Evolutionary conservation across 2,113 vertebrate species (phyloP).

Genomic region (Lethenteron camtschaticum): DNA sequence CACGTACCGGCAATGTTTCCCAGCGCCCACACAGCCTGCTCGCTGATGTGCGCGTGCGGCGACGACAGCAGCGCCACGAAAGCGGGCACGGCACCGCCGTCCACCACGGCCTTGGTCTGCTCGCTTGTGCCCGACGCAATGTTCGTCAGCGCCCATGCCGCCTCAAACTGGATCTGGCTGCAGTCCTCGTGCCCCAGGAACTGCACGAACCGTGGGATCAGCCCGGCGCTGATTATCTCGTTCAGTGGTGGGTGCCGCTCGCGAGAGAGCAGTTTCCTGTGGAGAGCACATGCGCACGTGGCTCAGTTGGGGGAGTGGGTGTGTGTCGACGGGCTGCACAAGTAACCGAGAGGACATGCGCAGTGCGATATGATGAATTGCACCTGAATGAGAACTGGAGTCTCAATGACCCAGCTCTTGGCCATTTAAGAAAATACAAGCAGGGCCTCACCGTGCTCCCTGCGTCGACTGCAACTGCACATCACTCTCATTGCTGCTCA

Average conservation of each 20-base stretch:
- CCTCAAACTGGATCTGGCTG: constrained; percentile 48
- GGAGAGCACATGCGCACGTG: no score
- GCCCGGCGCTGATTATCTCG: constrained; percentile 33
- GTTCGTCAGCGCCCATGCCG: constrained; percentile 77
- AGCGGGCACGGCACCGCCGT: constrained; percentile 41
- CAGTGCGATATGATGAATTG: no score
- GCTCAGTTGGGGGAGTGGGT: no score
- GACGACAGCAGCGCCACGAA: constrained; percentile 47
- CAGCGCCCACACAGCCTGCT: constrained; percentile 69
- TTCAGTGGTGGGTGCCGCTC: constrained; percentile 41
- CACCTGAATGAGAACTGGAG: no score
- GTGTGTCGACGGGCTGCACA: no score
- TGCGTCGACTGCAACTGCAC: constrained; percentile 38
- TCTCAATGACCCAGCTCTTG: no score
- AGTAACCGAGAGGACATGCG: no score
- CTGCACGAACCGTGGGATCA: constrained; percentile 41
- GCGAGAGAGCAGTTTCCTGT: constrained; percentile 48
- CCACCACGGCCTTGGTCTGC: constrained; percentile 49
- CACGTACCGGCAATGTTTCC: constrained; percentile 67
- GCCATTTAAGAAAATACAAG: no score
- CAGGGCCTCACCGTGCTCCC: constrained; percentile 35
- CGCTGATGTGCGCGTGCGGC: constrained; percentile 43
- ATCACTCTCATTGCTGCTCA: constrained; percentile 22
- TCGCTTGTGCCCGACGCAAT: constrained; percentile 53
- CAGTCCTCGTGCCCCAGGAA: constrained; percentile 32